Conservation (phyloP, 2,113 vertebrate genomes). For the Tautogolabrus adspersus region DNA sequence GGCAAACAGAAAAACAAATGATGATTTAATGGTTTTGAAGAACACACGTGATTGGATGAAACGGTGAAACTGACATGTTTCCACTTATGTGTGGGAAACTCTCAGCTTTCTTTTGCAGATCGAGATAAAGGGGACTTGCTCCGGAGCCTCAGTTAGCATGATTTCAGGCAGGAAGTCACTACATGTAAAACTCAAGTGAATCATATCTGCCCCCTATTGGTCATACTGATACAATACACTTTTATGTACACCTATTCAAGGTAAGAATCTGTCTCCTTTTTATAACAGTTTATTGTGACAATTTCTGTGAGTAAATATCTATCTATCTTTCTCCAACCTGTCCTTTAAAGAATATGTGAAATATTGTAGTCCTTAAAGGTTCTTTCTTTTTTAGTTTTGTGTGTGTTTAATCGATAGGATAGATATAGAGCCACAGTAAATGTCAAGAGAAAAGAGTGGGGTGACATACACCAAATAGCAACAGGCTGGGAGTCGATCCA, state of each 20-base stretch:
- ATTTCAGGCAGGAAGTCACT: constrained; percentile 5
- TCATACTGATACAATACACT: constrained; percentile 4
- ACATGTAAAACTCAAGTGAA: constrained; percentile 39
- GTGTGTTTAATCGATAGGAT: too few species aligned
- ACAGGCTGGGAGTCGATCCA: too few species aligned
- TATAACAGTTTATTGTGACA: neutral
- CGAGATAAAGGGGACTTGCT: constrained; percentile 10
- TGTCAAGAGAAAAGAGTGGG: too few species aligned
- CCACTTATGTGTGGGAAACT: too few species aligned
- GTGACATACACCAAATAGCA: too few species aligned
- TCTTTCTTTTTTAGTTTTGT: too few species aligned
- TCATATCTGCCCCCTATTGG: constrained; percentile 73
- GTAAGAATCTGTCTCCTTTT: neutral
- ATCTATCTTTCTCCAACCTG: neutral
- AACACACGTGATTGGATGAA: neutral
- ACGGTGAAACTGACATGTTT: neutral
- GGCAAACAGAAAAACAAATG: neutral
- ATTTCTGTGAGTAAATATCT: neutral
- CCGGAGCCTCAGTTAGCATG: neutral
- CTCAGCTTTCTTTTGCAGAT: neutral
- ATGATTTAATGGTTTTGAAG: neutral
- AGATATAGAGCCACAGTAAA: too few species aligned
- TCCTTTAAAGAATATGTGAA: neutral
- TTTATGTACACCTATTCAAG: neutral
- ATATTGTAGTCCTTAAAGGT: neutral